phyloP scores from a whole-genome alignment of 2,797 vertebrate genomes.

The Gouania willdenowi region DNA sequence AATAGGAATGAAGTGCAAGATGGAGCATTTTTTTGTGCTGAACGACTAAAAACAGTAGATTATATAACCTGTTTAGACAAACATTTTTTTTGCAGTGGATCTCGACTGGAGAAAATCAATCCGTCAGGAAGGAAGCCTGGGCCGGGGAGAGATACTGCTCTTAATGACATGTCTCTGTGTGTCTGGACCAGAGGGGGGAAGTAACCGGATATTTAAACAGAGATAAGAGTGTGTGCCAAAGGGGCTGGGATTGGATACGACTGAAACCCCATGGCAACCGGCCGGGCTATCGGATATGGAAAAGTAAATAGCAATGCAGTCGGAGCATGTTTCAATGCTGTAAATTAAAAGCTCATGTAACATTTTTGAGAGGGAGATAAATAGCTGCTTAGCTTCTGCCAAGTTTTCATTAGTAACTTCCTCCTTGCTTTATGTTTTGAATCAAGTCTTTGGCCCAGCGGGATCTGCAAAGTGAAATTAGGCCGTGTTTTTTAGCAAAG shows the following conservation, averaged over 20 bases:
- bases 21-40: too few relatives aligned
- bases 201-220: slow-evolving; percentile 79
- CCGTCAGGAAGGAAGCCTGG: slow-evolving; percentile 75
- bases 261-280: slow-evolving; percentile 65
- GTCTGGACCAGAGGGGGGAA: slow-evolving; percentile 67
- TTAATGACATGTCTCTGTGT: slow-evolving; percentile 74
- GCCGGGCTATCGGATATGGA: slow-evolving; percentile 68
- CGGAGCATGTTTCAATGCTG: slow-evolving; percentile 64
- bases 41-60: too few relatives aligned
- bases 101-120: slow-evolving; percentile 77
- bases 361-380: slow-evolving; percentile 54
- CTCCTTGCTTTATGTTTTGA: slow-evolving; percentile 47
- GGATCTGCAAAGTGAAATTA: too few relatives aligned
- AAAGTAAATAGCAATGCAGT: slow-evolving; percentile 72
- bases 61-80: too few relatives aligned
- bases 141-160: slow-evolving; percentile 64
- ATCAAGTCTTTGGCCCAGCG: slow-evolving; percentile 45
- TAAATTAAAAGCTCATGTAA: slow-evolving; percentile 71
- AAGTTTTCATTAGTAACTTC: slow-evolving; percentile 61
- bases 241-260: slow-evolving; percentile 68
- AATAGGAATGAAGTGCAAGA: too few relatives aligned
- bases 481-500: too few relatives aligned
- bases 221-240: slow-evolving; percentile 78
- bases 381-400: slow-evolving; percentile 38
- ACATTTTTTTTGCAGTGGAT: too few relatives aligned